These are phyloP conservation scores for Manis pentadactyla DNA, from an alignment of 2,797 vertebrate species.

Conservation along the genomic window DNA sequence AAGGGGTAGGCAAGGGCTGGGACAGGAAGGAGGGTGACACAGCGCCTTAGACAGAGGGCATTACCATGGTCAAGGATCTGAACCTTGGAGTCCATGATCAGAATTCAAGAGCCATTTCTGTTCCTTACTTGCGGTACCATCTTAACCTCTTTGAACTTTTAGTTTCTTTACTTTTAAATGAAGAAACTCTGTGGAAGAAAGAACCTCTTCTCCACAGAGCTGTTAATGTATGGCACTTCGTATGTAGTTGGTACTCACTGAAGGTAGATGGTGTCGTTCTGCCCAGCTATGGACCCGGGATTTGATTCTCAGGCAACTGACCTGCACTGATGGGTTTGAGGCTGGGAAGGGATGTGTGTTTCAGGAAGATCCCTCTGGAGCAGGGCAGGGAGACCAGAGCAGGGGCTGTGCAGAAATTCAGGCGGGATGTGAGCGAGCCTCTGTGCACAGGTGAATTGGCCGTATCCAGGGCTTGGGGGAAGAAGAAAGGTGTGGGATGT, in stretches of 20 bases:
- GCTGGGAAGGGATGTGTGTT: background rate
- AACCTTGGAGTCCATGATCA: background rate
- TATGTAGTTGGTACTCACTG: background rate
- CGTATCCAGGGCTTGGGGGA: background rate
- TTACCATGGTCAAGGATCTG: background rate
- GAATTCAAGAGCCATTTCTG: background rate
- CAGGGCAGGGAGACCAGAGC: background rate
- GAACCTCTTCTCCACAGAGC: background rate
- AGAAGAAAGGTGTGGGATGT: background rate
- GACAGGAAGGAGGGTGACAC: background rate
- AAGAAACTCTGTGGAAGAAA: background rate
- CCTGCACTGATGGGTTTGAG: background rate
- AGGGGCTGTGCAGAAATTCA: background rate
- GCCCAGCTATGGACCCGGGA: background rate
- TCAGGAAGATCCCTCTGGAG: constrained; percentile 11
- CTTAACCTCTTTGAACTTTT: constrained; percentile 50
- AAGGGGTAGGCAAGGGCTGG: background rate
- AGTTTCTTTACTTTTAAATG: background rate
- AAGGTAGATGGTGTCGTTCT: background rate
- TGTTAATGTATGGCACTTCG: background rate
- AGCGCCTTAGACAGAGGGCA: background rate
- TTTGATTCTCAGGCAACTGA: background rate
- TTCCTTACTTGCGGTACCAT: background rate
- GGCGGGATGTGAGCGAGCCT: background rate
- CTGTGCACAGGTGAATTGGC: background rate